Percentiles rank a stretch among this genome's conserved stretches.
These are phyloP conservation scores for Gymnocypris eckloni DNA, from an alignment of 2,797 vertebrate genomes.

Conservation along the genomic window DNA sequence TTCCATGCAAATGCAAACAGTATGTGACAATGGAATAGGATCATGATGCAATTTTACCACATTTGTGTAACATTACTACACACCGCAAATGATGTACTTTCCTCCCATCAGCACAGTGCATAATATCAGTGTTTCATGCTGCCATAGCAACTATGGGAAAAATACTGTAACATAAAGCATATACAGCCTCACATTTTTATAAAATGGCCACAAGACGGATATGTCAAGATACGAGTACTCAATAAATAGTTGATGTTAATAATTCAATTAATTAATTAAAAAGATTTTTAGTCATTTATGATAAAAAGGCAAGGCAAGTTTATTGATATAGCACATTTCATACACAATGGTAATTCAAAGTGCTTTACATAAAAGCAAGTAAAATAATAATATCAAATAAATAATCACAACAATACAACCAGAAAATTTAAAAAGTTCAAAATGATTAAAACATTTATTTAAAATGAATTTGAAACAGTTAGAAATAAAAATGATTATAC, in stretches of 20 bases:
- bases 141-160: not conserved
- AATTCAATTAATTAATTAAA: not conserved
- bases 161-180: not conserved
- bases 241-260: not conserved
- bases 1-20: not conserved
- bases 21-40: not conserved
- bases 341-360: too few relatives aligned
- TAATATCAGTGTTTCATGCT: not conserved
- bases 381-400: too few relatives aligned
- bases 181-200: not conserved
- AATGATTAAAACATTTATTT: too few relatives aligned
- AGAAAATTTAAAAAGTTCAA: too few relatives aligned
- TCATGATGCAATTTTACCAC: not conserved
- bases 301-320: not conserved
- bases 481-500: too few relatives aligned
- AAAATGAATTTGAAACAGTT: too few relatives aligned
- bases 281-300: not conserved
- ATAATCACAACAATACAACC: too few relatives aligned
- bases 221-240: not conserved
- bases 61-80: not conserved
- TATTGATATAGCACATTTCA: too few relatives aligned
- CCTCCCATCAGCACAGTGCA: not conserved
- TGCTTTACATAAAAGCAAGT: too few relatives aligned
- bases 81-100: not conserved
- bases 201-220: not conserved